phyloP scores from a whole-genome alignment of 2,888 invertebrate genomes.

The Lucinisca nassula region DNA sequence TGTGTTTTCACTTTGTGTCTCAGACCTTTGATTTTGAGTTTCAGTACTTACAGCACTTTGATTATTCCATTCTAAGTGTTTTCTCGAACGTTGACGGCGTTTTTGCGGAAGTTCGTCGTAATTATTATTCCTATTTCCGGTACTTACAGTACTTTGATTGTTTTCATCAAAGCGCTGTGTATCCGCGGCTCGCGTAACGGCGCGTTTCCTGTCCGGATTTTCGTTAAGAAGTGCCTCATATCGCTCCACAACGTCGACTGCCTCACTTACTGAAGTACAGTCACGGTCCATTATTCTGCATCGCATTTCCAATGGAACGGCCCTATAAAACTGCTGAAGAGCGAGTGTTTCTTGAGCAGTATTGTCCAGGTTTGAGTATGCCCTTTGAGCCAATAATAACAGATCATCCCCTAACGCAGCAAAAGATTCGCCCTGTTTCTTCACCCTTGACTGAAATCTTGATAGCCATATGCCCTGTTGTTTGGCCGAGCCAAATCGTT shows the following conservation, averaged over 20 bases:
- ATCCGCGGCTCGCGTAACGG: background rate
- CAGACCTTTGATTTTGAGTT: background rate
- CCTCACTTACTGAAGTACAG: conserved; percentile 26
- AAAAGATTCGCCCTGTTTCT: background rate
- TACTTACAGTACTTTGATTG: background rate
- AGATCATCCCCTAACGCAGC: conserved; percentile 37
- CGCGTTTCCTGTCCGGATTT: background rate
- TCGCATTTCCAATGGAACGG: conserved; percentile 17
- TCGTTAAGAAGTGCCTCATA: conserved; percentile 26
- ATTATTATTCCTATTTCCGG: background rate
- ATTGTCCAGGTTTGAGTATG: background rate
- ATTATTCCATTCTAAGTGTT: background rate
- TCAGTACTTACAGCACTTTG: background rate
- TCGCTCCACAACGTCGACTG: conserved; percentile 33
- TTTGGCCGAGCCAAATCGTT: conserved; percentile 17
- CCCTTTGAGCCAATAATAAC: conserved; percentile 4
- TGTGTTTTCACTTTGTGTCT: background rate
- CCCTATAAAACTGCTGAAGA: conserved; percentile 19
- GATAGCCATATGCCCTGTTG: conserved; percentile 9
- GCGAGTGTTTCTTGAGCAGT: conserved; percentile 24
- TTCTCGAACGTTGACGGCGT: background rate
- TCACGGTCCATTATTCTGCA: conserved; percentile 23
- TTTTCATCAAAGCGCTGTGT: background rate
- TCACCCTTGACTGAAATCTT: conserved; percentile 6
- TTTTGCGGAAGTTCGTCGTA: background rate